phyloP scores from a whole-genome alignment of 2,113 vertebrate species.

The Apus apus region DNA sequence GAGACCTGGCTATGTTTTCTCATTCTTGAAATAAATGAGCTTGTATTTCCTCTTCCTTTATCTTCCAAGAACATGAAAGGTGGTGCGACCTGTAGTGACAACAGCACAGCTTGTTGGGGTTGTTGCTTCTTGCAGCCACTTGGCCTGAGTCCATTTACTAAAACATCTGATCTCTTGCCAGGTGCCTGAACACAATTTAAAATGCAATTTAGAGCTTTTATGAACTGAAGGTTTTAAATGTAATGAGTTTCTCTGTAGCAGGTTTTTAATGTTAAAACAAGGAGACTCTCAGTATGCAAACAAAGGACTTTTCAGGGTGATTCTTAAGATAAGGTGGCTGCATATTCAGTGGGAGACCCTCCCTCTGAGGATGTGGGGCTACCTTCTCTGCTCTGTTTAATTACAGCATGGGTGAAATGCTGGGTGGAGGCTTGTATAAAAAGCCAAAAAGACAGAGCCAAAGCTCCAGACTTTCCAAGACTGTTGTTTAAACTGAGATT shows the following conservation, averaged over 20 bases:
- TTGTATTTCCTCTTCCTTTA: conserved; percentile 19
- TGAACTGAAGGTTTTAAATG: not conserved
- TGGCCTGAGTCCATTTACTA: not conserved
- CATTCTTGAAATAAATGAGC: not conserved
- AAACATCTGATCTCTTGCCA: conserved; percentile 57
- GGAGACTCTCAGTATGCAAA: not conserved
- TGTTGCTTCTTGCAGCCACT: not conserved
- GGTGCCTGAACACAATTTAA: not conserved
- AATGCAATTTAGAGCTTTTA: not conserved
- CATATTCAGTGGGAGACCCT: not conserved
- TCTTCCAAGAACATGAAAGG: not conserved
- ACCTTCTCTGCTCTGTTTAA: not conserved
- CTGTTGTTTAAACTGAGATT: not conserved
- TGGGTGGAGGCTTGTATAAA: not conserved
- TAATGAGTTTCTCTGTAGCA: not conserved
- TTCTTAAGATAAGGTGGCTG: not conserved
- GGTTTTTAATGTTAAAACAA: not conserved
- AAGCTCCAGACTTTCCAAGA: not conserved
- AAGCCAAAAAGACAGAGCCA: not conserved
- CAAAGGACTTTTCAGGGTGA: not conserved
- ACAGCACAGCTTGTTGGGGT: not conserved
- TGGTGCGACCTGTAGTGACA: not conserved
- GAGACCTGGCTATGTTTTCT: not conserved
- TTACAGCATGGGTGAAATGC: not conserved
- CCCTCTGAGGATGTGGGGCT: not conserved